Percentiles rank a stretch among this genome's conserved stretches.
Evolutionary conservation across 2,797 vertebrate genomes (phyloP).

Genomic region (Sciurus vulgaris): DNA sequence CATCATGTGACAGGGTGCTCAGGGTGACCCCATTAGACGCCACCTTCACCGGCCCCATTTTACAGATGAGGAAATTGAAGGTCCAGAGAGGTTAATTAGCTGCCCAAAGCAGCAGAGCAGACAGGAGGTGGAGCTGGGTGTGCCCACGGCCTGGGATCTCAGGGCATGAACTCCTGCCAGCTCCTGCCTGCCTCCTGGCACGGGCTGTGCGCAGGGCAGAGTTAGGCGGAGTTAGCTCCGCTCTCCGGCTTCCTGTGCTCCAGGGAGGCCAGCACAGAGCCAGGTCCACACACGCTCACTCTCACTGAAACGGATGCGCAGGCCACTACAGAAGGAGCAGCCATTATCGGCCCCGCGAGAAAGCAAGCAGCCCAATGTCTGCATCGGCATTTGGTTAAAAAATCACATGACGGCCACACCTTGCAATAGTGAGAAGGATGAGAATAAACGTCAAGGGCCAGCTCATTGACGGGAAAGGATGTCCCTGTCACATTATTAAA

Average conservation of each 20-base stretch:
- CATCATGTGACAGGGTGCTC: not conserved
- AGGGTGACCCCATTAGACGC: not conserved
- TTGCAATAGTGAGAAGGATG: not conserved
- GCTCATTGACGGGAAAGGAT: not conserved
- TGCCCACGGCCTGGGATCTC: not conserved
- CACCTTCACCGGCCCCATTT: not conserved
- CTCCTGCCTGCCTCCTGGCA: no score
- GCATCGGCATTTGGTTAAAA: not conserved
- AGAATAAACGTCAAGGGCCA: not conserved
- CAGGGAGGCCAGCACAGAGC: not conserved
- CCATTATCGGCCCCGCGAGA: not conserved
- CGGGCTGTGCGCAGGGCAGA: not conserved
- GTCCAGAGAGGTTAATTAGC: not conserved
- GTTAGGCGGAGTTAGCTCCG: not conserved
- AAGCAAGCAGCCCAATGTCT: not conserved
- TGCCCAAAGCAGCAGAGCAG: not conserved
- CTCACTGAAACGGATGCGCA: not conserved
- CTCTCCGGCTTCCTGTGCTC: not conserved
- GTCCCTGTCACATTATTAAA: conserved; percentile 7
- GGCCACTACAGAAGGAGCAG: not conserved
- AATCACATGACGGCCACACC: not conserved
- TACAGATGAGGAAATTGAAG: not conserved
- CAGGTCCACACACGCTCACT: not conserved
- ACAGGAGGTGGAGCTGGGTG: not conserved
- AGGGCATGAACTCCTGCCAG: not conserved